Base-by-base conservation (phyloP, 2,888 invertebrate species). In the Epistrophella euchroma region DNA sequence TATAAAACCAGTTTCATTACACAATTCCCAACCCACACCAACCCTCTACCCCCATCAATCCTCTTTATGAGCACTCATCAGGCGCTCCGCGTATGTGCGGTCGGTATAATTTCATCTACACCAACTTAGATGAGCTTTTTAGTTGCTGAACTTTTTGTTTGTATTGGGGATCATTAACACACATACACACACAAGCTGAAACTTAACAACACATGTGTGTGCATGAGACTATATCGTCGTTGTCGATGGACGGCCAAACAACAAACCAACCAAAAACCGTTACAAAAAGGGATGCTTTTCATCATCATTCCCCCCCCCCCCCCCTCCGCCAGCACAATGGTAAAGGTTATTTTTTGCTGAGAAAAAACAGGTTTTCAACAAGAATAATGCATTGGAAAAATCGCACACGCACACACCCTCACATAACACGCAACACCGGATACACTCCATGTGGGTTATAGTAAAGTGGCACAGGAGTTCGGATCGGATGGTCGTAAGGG, bases 81-180 rank as follows among this genome's bases (percentile, higher is more conserved):
- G 73, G 35, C 47, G 56, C 60, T 77, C 73, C 81, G 85, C 85
- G 82, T 86, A 86, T 86, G 82, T 86, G 86, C 86, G 86, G 86
- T 86, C 37, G 86, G 82, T 74, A 86, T 86, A 86, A 86, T 86
- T 86, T 86, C 86, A 86, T 86, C 82, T 74, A 86, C 82, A 86
- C 86, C 82, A 86, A 82, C 86, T 86, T 86, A 86, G 86, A 82
- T 82, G 87, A 87, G 87, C 87, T 82, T 87, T 84, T 87, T 83
- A 87, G 87, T 87, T 83, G 32, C 80, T 73, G 81, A 64, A 71
- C 64, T 64, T 40, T 32, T 32, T 64, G 45, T 55, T 58, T 87
- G 86, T 79, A 52, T 73, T 73, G 86, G 45, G 45, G 77, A 86
- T 86, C 86, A 86, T 86, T 86, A 78, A 82, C 82, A 86, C 37